Conservation (phyloP, 2,888 invertebrate species). For the Monopis laevigella region DNA sequence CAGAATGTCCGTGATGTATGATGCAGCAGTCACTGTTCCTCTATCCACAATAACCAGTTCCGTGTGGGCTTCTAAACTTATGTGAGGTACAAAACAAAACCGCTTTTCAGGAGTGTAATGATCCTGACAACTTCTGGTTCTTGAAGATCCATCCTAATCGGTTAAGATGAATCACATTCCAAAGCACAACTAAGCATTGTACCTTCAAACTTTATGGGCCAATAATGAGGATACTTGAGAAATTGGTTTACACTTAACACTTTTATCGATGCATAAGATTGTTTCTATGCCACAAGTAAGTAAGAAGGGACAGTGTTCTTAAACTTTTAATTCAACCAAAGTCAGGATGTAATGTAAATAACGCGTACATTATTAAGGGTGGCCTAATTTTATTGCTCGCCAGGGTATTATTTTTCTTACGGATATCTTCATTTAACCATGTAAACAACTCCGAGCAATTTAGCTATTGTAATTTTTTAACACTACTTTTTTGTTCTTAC, state of each 20-base stretch:
- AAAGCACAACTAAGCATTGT: not conserved
- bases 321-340: not conserved
- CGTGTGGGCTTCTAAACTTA: no score
- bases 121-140: not conserved
- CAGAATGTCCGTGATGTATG: no score
- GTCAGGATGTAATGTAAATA: not conserved
- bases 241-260: not conserved
- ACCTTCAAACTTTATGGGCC: not conserved
- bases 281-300: not conserved
- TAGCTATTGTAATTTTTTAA: not conserved
- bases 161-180: not conserved
- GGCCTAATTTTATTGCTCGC: not conserved
- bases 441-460: no score
- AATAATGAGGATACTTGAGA: not conserved
- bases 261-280: not conserved
- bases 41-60: no score
- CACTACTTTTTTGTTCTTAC: conserved; percentile 22
- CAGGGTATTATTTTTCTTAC: not conserved
- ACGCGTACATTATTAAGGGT: not conserved
- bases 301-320: not conserved
- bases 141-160: not conserved
- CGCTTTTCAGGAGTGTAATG: not conserved
- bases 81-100: no score
- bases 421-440: no score
- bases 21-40: no score